Evolutionary conservation across 2,113 vertebrate genomes (phyloP), one percentile per base, ranked within the genome.

Genomic region (Catharus minimus): DNA sequence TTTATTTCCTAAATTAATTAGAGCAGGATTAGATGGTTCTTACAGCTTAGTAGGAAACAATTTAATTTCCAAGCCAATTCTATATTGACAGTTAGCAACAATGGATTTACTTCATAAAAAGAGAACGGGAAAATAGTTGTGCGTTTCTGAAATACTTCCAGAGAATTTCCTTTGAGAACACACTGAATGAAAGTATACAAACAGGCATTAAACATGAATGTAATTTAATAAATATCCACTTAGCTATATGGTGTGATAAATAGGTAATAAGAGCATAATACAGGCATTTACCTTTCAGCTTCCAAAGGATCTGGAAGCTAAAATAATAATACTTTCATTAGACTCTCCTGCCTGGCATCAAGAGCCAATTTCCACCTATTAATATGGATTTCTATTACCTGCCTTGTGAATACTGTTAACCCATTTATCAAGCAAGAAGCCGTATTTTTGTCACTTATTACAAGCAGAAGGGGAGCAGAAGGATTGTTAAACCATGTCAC

Each of bases 1-100:
- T 95, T 95, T 96, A 97, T 97, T 97, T 96, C 94, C 74, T 88
- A 96, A 96, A 96, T 88, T 92, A 97, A 96, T 96, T 85, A 88
- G 86, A 97, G 86, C 49, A 95, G 84, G 91, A 86, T 90, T 94
- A 88, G 73, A 81, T 88, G 38, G 61, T 95, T 94, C 87, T 88
- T 94, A 79, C 75, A 92, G 73, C 79, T 94, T 96, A 90, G 83
- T 82, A 97, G 95, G 90, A 97, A 97, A 97, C 93, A 94, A 92
- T 95, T 96, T 78, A 89, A 96, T 96, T 97, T 96, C 91, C 53
- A 95, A 97, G 90, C 86, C 88, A 95, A 95, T 93, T 95, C 90
- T 94, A 92, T 77, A 94, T 61, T 87, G 89, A 81, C 75, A 96
- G 84, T 84, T 95, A 95, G 66, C 93, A 97, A 95, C 92, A 96